Base-by-base conservation (phyloP, 1,140 invertebrate genomes). In the Drosophila dunni region DNA sequence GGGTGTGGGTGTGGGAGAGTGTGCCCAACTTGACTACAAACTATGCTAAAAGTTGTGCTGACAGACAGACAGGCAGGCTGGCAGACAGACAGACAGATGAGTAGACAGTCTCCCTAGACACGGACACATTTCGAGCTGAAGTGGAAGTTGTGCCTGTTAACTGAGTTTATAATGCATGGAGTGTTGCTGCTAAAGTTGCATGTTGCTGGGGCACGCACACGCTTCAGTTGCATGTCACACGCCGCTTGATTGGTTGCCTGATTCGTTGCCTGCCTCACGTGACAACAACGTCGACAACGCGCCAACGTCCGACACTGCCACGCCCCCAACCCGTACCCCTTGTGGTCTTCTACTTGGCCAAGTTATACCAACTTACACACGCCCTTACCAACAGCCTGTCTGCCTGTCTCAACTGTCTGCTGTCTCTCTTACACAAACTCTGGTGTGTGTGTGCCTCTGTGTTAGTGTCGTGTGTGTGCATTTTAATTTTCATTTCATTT, bases 401-500 rank as follows among this genome's bases (percentile, higher is more conserved):
- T 57, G 9, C 5, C 62, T 45, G 36, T n/a, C 45, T 45, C 62
- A 65, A 54, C 56, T 72, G 29, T 45, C 63, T 48, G 6, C n/a
- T 38, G 24, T 15, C 13, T 57, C 62, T 29, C 24, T 6, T 46
- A 42, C 34, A 62, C 60, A 40, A 2, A 20, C 34, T 33, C 45
- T 33, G 24, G 24, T 29, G 24, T 29, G 24, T 4, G 24, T 2
- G n/a, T 40, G n/a, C 57, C 0, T 6, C 33, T 24, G 38, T 45
- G 36, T 44, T 53, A 46, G 51, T n/a, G 17, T 20, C 67, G 20
- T 48, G 48, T 76, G 74, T 74, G 75, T 48, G 65, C 44, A 79
- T 75, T 83, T 81, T 79, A 88, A 88, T 88, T 86, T 88, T 88
- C 82, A 79, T 76, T 86, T 82, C 76, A 88, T 88, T 83, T 89